Evolutionary conservation across 2,888 invertebrate genomes (phyloP).

Genomic region (Stenodera caucasica): DNA sequence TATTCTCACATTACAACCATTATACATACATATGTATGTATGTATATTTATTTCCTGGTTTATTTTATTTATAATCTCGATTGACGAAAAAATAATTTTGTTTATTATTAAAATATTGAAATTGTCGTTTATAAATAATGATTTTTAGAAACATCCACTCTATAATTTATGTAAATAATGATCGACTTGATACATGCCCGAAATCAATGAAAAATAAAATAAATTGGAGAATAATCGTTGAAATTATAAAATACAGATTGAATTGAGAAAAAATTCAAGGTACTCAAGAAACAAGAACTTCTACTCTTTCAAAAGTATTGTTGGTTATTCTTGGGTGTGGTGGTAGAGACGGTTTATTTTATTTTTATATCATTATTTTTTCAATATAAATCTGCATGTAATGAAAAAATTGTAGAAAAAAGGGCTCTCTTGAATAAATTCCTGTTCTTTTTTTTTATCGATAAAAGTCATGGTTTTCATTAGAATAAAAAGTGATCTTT

Average conservation of each 20-base stretch:
- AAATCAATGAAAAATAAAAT: too few species aligned
- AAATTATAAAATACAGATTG: neutral
- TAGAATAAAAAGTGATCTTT: neutral
- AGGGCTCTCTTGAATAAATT: neutral
- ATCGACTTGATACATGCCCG: neutral
- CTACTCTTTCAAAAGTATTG: neutral
- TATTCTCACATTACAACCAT: too few species aligned
- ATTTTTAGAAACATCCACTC: neutral
- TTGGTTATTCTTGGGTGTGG: neutral
- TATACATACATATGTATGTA: too few species aligned
- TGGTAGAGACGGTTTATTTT: neutral
- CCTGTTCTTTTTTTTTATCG: neutral
- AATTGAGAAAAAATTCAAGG: neutral
- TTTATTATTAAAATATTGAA: too few species aligned
- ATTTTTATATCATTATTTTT: neutral
- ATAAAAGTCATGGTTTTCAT: neutral
- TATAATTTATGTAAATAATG: neutral
- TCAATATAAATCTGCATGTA: too few species aligned
- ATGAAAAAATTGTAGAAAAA: too few species aligned
- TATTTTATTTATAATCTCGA: too few species aligned
- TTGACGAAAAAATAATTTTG: too few species aligned
- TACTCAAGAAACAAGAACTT: conserved; percentile 8
- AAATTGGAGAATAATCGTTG: neutral
- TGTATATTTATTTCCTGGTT: too few species aligned
- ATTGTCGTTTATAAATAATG: too few species aligned